These are phyloP conservation scores for Pammene aurita DNA, from an alignment of 2,888 invertebrate genomes.

Conservation along the genomic window DNA sequence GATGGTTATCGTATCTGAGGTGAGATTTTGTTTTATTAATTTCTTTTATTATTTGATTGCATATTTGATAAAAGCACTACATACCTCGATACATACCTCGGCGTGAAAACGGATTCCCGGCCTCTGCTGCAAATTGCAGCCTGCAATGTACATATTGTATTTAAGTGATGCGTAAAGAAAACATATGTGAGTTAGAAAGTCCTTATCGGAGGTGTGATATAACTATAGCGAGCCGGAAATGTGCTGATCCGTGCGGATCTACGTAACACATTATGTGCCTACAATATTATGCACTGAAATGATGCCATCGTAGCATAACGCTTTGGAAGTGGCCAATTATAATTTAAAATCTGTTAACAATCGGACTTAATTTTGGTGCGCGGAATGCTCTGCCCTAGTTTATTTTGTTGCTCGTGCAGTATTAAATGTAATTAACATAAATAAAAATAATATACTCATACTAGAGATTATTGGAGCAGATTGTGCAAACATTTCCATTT, in stretches of 20 bases:
- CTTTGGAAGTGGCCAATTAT: slow-evolving; percentile 30
- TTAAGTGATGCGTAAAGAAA: slow-evolving; percentile 29
- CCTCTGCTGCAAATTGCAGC: not conserved
- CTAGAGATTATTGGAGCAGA: not conserved
- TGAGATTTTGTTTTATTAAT: too few relatives aligned
- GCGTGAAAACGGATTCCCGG: too few relatives aligned
- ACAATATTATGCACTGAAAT: slow-evolving; percentile 39
- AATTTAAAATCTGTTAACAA: slow-evolving; percentile 32
- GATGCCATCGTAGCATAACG: slow-evolving; percentile 36
- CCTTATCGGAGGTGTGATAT: slow-evolving; percentile 39
- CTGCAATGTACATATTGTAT: not conserved
- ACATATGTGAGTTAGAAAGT: slow-evolving; percentile 39
- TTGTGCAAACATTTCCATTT: not conserved
- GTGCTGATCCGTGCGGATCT: slow-evolving; percentile 39
- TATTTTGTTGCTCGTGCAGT: not conserved
- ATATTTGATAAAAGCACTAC: too few relatives aligned
- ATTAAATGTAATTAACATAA: slow-evolving; percentile 5
- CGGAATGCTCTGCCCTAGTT: slow-evolving; percentile 14
- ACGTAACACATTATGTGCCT: slow-evolving; percentile 42
- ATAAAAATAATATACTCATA: not conserved
- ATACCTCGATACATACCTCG: too few relatives aligned
- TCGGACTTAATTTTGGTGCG: slow-evolving; percentile 6
- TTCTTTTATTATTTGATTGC: too few relatives aligned
- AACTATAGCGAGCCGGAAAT: slow-evolving; percentile 34
- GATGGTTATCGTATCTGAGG: too few relatives aligned